Percentiles rank a stretch among this genome's conserved stretches.
These are phyloP conservation scores for Rhea pennata DNA, from an alignment of 2,113 vertebrate genomes.

Conservation along the genomic window DNA sequence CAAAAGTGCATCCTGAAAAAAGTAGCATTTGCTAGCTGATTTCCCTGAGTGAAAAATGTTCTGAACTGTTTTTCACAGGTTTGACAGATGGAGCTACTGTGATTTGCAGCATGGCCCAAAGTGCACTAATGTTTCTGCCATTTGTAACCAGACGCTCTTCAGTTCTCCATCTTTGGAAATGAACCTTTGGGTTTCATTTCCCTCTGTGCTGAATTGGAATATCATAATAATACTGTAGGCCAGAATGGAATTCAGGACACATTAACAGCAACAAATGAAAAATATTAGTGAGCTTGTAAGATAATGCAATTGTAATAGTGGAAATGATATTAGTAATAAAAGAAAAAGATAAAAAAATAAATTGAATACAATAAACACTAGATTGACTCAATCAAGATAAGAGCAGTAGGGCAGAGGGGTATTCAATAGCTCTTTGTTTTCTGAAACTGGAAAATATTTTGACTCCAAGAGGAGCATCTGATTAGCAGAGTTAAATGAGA, in stretches of 20 bases:
- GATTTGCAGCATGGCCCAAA: conserved; percentile 54
- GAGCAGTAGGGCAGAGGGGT: conserved; percentile 35
- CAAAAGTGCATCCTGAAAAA: neutral
- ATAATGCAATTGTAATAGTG: conserved; percentile 33
- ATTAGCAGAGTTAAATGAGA: conserved; percentile 69
- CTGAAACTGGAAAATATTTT: conserved; percentile 63
- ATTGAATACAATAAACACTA: conserved; percentile 55
- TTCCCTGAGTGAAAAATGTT: conserved; percentile 58
- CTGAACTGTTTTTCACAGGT: conserved; percentile 37
- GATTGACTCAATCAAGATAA: conserved; percentile 53
- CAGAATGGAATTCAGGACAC: conserved; percentile 29
- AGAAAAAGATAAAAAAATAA: conserved; percentile 60
- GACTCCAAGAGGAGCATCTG: conserved; percentile 54
- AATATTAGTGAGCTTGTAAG: conserved; percentile 48
- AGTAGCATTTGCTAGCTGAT: conserved; percentile 28
- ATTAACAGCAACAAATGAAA: conserved; percentile 44
- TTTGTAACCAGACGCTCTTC: conserved; percentile 50
- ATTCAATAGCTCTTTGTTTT: conserved; percentile 48
- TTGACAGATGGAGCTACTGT: conserved; percentile 55
- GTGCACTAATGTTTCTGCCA: conserved; percentile 20
- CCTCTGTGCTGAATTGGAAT: neutral
- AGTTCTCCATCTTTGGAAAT: conserved; percentile 39
- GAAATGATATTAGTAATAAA: conserved; percentile 55
- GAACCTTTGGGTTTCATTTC: conserved; percentile 50
- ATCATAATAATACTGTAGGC: conserved; percentile 1